Evolutionary conservation across 2,888 invertebrate genomes (phyloP), one percentile per base, ranked within the genome.

Genomic region (Fissipunctia ypsillon): DNA sequence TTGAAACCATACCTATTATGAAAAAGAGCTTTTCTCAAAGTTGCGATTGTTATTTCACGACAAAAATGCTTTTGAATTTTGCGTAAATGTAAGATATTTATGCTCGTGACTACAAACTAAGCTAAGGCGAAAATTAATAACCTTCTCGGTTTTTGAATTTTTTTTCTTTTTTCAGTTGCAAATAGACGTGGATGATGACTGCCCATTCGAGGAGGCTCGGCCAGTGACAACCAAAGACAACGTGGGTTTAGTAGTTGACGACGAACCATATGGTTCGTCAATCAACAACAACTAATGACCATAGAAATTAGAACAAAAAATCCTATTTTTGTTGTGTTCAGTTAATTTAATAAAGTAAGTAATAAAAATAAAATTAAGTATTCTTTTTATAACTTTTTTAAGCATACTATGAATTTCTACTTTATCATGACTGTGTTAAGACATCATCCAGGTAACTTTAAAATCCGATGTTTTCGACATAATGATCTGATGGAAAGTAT

Each of bases 111-210:
- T 35, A 6, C 3, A 57, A 57, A 22, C 22, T 22, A n/a, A 35
- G n/a, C 4, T n/a, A n/a, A 38, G n/a, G 35, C 19, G 25, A 41
- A n/a, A 35, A 57, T 12, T 31, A 31, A 31, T 57, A 6, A 35
- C 6, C 0, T 35, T 12, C 4, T 38, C 0, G 1, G 22, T 31
- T n/a, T 9, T 31, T 12, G 0, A 14, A 9, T 31, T 16, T 19
- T 41, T 38, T 38, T 22, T n/a, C n/a, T 25, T 59, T 43, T 87
- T 88, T 59, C 82, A 89, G 89, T 70, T 79, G 54, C 66, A 85
- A 35, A 85, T 89, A 7, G 87, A 89, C 59, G 84, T 86, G 6
- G 76, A 79, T 3, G 89, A 87, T 0, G 88, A 88, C 68, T 65
- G 73, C 16, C 79, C 83, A 6, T 87, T 89, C 14, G 81, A 79